Conservation (phyloP, 2,113 vertebrate species). For the Noturus placidus region DNA sequence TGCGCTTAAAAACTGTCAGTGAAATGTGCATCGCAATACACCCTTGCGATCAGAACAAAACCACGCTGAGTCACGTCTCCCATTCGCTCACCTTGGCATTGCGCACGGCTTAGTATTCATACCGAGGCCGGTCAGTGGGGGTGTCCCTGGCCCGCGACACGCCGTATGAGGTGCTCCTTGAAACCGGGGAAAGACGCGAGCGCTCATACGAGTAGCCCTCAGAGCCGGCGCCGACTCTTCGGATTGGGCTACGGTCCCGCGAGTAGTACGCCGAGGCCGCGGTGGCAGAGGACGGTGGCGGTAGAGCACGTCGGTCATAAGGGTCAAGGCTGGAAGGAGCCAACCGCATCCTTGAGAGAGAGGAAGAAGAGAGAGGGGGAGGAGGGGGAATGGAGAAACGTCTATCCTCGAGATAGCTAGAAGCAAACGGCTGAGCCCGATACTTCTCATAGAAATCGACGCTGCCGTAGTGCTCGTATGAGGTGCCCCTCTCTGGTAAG, state of each 20-base stretch:
- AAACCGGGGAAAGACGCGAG: constrained; percentile 81
- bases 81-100: constrained; percentile 76
- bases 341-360: constrained; percentile 78
- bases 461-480: constrained; percentile 58
- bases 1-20: constrained; percentile 19
- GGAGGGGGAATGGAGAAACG: constrained; percentile 78
- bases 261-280: constrained; percentile 75
- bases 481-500: constrained; percentile 58
- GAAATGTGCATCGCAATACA: constrained; percentile 27
- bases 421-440: constrained; percentile 80
- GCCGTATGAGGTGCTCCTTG: constrained; percentile 79
- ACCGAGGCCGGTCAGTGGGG: constrained; percentile 79
- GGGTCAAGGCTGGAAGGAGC: constrained; percentile 76
- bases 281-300: constrained; percentile 62
- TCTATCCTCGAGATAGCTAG: constrained; percentile 83
- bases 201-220: constrained; percentile 80
- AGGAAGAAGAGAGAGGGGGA: constrained; percentile 69
- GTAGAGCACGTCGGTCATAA: constrained; percentile 76
- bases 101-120: constrained; percentile 77
- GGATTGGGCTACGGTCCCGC: constrained; percentile 84
- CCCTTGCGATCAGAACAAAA: constrained; percentile 33
- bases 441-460: constrained; percentile 92
- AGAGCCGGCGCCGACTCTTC: constrained; percentile 75
- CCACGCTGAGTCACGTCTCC: constrained; percentile 24
- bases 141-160: constrained; percentile 76